phyloP scores from a whole-genome alignment of 2,888 invertebrate species.

The Fragum fragum region DNA sequence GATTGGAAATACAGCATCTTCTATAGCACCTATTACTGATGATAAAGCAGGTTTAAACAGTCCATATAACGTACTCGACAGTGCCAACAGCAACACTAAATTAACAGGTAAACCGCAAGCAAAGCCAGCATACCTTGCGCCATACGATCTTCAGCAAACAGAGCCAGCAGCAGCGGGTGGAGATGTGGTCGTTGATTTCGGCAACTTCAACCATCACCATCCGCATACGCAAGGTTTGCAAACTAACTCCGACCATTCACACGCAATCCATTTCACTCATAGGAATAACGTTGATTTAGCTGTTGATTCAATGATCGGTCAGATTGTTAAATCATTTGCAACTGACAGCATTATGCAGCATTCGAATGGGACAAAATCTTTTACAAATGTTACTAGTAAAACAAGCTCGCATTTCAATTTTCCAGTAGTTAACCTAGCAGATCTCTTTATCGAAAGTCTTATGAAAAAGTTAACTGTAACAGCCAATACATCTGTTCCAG shows the following conservation, averaged over 20 bases:
- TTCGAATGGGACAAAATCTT: neutral
- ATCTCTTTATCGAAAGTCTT: constrained; percentile 8
- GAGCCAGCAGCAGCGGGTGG: neutral
- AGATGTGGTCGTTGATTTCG: constrained; percentile 14
- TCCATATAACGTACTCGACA: neutral
- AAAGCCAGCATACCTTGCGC: neutral
- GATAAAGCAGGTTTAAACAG: neutral
- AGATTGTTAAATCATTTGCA: neutral
- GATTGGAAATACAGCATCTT: neutral
- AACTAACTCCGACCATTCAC: neutral
- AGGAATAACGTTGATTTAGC: neutral
- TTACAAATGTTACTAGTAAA: neutral
- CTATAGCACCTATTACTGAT: neutral
- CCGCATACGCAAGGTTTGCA: neutral
- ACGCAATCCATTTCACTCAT: constrained; percentile 7
- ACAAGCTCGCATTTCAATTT: neutral
- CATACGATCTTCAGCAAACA: neutral
- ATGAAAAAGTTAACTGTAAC: neutral
- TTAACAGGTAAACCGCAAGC: constrained; percentile 14
- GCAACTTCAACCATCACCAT: neutral
- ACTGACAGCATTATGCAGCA: neutral
- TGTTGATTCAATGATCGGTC: constrained; percentile 6
- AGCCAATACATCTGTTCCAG: neutral
- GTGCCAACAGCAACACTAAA: neutral
- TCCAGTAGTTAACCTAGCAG: constrained; percentile 13